These are phyloP conservation scores for Monarcha castaneiventris DNA, from an alignment of 2,113 vertebrate species.

Conservation along the genomic window DNA sequence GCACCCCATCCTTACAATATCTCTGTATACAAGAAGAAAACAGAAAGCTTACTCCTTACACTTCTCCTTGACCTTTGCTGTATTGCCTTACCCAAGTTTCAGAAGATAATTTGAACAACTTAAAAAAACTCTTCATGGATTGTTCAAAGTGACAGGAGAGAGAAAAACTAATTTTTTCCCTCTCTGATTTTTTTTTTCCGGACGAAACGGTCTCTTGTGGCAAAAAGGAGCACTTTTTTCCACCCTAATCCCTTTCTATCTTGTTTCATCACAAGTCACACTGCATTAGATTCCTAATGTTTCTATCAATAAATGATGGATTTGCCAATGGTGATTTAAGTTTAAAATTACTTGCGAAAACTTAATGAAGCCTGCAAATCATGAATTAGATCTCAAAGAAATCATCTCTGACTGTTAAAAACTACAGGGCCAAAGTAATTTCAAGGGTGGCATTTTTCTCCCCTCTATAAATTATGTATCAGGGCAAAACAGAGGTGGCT, in stretches of 20 bases:
- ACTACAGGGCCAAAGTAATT: slow-evolving; percentile 41
- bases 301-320: slow-evolving; percentile 68
- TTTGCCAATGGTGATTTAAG: slow-evolving; percentile 58
- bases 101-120: neutral
- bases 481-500: neutral
- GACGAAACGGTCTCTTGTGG: neutral
- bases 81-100: neutral
- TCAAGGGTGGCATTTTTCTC: neutral
- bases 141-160: accelerated
- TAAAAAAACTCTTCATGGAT: neutral
- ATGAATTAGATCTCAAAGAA: slow-evolving; percentile 51
- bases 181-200: neutral
- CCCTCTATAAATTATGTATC: neutral
- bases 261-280: slow-evolving; percentile 42
- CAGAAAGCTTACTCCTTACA: neutral
- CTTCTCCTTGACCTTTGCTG: neutral
- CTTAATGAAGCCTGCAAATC: slow-evolving; percentile 63
- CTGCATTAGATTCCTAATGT: slow-evolving; percentile 41
- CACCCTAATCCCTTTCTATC: neutral
- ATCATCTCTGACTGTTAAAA: slow-evolving; percentile 51
- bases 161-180: neutral
- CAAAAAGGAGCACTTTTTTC: neutral
- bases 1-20: neutral
- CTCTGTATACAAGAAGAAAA: neutral
- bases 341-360: slow-evolving; percentile 58